phyloP scores from a whole-genome alignment of 2,888 invertebrate genomes.

The Acanthopleura granulata region DNA sequence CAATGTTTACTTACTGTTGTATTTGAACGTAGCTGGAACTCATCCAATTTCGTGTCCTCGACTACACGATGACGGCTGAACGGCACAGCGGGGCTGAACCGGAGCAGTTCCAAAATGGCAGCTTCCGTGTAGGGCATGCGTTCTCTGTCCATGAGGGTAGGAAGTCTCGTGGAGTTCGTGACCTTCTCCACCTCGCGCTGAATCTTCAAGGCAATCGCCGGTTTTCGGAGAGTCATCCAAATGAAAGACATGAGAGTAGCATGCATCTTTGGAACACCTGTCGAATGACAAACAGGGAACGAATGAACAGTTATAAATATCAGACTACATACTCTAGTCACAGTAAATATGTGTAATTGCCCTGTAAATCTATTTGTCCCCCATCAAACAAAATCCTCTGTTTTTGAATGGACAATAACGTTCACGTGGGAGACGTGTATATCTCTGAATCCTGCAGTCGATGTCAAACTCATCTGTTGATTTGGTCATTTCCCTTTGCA shows the following conservation, averaged over 20 bases:
- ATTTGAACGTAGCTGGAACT: background rate
- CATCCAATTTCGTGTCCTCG: background rate
- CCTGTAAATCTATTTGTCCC: too few species aligned
- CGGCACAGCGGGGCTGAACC: background rate
- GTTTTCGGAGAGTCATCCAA: background rate
- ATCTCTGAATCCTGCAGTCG: too few species aligned
- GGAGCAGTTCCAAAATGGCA: background rate
- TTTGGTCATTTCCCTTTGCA: too few species aligned
- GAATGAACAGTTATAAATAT: too few species aligned
- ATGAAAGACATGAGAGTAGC: background rate
- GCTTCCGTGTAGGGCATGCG: slow-evolving; percentile 14
- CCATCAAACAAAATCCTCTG: too few species aligned
- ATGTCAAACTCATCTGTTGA: too few species aligned
- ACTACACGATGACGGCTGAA: background rate
- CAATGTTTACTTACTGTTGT: slow-evolving; percentile 1
- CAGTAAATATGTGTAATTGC: too few species aligned
- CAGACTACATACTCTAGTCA: too few species aligned
- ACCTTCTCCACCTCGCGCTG: slow-evolving; percentile 12
- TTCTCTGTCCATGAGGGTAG: background rate
- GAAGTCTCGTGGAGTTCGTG: background rate
- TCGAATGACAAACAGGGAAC: background rate
- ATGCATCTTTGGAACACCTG: slow-evolving; percentile 1
- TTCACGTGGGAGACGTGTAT: too few species aligned
- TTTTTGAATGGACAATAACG: too few species aligned
- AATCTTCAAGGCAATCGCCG: background rate